A percentile compares a stretch with the other conserved stretches of the same genome.
These are phyloP conservation scores for Drosophila aff. DNA, from an alignment of 1,140 invertebrate species.

Conservation along the genomic window DNA sequence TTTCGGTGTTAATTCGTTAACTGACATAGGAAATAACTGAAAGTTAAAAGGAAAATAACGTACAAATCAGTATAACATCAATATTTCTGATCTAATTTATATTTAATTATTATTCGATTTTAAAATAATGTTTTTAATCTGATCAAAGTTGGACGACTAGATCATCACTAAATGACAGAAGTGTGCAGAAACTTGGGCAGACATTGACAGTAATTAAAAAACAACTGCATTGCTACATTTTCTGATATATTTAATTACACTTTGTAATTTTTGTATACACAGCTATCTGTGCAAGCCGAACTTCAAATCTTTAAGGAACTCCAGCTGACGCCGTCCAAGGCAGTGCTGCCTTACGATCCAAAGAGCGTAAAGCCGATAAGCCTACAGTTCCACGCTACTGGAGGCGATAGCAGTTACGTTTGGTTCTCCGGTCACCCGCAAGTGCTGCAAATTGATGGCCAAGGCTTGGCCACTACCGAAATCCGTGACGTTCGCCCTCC, in stretches of 20 bases:
- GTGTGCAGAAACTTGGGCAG: too few species aligned
- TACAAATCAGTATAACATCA: too few species aligned
- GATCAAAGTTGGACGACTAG: too few species aligned
- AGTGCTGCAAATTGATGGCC: slow-evolving; percentile 88
- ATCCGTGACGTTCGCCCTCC: slow-evolving; percentile 87
- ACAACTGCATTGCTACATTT: too few species aligned
- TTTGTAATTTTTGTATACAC: slow-evolving; percentile 16
- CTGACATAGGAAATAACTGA: too few species aligned
- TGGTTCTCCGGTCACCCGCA: slow-evolving; percentile 89
- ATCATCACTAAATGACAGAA: too few species aligned
- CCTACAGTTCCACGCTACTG: slow-evolving; percentile 88
- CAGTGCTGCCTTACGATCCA: slow-evolving; percentile 92
- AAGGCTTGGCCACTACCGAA: slow-evolving; percentile 88
- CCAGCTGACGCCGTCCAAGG: slow-evolving; percentile 87
- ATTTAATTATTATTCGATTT: too few species aligned
- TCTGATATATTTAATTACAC: neutral
- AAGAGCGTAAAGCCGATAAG: slow-evolving; percentile 87
- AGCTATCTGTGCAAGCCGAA: slow-evolving; percentile 87
- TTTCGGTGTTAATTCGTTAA: too few species aligned
- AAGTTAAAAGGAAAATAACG: too few species aligned
- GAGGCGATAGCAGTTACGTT: slow-evolving; percentile 90
- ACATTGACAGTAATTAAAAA: too few species aligned
- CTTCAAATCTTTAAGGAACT: slow-evolving; percentile 90
- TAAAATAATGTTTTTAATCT: too few species aligned
- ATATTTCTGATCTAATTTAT: too few species aligned